A percentile compares a stretch with the other conserved stretches of the same genome.
phyloP scores from a whole-genome alignment of 2,888 invertebrate species.

The Nebria brevicollis region DNA sequence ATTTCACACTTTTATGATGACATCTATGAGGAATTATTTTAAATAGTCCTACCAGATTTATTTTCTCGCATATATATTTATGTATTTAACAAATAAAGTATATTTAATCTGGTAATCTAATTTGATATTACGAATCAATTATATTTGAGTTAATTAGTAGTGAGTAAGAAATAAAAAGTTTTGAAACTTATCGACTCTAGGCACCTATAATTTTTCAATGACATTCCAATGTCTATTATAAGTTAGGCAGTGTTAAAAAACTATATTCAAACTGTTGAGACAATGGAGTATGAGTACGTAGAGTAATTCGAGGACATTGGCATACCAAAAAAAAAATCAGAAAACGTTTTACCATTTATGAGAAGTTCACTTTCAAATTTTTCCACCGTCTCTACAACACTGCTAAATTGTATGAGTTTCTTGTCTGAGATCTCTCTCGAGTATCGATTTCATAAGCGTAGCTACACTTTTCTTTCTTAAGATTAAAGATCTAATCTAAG shows the following conservation, averaged over 20 bases:
- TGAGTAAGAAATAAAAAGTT: background rate
- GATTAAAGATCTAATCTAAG: no score
- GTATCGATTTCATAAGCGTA: background rate
- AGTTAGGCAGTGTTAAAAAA: background rate
- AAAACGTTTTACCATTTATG: background rate
- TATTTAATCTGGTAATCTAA: background rate
- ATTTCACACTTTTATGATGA: no score
- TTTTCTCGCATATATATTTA: no score
- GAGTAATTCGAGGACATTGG: background rate
- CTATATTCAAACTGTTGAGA: background rate
- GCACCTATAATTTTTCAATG: background rate
- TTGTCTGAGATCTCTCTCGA: background rate
- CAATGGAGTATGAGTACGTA: background rate
- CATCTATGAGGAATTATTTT: no score
- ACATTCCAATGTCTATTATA: background rate
- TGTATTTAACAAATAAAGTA: no score
- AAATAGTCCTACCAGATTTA: no score
- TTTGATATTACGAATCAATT: background rate
- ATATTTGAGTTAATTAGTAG: background rate
- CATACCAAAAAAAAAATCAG: background rate
- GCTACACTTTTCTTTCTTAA: background rate
- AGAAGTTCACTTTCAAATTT: slow-evolving; percentile 1
- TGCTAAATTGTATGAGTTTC: background rate
- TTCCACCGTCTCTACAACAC: background rate
- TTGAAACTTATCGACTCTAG: background rate